A percentile compares a stretch with the other conserved stretches of the same genome.
Conservation (phyloP, 2,113 vertebrate species). For the Probosciger aterrimus region DNA sequence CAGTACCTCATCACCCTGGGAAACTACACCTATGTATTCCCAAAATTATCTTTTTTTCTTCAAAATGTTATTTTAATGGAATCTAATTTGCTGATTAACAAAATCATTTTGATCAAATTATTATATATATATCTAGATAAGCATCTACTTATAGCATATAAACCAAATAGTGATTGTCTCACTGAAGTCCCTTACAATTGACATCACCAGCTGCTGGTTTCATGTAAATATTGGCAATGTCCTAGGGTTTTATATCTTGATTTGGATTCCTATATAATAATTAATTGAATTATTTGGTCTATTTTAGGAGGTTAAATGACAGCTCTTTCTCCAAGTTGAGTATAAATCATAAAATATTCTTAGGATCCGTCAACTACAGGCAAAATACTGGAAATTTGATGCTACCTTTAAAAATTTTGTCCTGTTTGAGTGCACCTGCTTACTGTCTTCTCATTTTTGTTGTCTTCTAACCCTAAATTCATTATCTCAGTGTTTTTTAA, state of each 20-base stretch:
- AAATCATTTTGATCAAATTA: background rate
- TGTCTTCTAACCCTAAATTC: background rate
- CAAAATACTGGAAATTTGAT: background rate
- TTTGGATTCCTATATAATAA: background rate
- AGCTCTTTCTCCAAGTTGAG: background rate
- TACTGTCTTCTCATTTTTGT: background rate
- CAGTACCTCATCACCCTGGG: too few relatives aligned
- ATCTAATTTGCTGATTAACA: background rate
- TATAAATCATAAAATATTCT: background rate
- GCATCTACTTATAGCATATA: background rate
- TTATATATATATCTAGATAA: background rate
- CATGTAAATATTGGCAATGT: background rate
- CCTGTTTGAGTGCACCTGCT: background rate
- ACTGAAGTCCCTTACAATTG: background rate
- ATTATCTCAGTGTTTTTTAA: background rate
- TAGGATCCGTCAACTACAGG: background rate
- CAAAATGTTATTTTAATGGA: too few relatives aligned
- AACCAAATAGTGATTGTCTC: background rate
- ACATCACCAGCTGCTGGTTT: background rate
- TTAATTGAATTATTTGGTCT: background rate
- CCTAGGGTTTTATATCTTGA: background rate
- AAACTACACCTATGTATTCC: too few relatives aligned
- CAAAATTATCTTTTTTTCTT: too few relatives aligned
- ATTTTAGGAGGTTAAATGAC: background rate
- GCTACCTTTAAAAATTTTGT: background rate